Conservation (phyloP, 1,140 invertebrate genomes). For the Hydropsyche tenuis region DNA sequence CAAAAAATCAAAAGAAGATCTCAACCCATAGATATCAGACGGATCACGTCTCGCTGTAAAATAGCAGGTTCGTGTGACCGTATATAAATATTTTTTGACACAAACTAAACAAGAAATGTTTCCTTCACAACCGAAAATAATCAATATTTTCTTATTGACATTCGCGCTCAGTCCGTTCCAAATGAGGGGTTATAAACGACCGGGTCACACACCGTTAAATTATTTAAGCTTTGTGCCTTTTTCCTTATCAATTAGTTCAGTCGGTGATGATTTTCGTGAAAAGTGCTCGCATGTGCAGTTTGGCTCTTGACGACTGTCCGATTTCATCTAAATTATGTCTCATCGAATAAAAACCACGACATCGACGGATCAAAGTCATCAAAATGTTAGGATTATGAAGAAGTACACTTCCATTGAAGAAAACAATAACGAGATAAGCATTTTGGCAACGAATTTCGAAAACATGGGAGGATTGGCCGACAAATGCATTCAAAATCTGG, state of each 20-base stretch:
- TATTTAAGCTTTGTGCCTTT: not conserved
- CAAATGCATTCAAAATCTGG: slow-evolving; percentile 32
- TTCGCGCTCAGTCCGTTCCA: too few species aligned
- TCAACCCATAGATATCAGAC: too few species aligned
- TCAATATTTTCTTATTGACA: slow-evolving; percentile 32
- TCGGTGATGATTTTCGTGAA: too few species aligned
- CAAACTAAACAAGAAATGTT: slow-evolving; percentile 5
- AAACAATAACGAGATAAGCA: slow-evolving; percentile 61
- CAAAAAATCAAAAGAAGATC: too few species aligned
- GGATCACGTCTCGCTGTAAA: too few species aligned
- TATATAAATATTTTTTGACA: too few species aligned
- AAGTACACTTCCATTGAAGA: slow-evolving; percentile 52
- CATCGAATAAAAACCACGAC: not conserved
- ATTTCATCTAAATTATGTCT: too few species aligned
- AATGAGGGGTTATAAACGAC: not conserved
- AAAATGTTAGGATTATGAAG: not conserved
- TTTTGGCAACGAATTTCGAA: slow-evolving; percentile 56
- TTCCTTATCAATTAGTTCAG: slow-evolving; percentile 25
- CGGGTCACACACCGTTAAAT: not conserved
- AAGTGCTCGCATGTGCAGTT: too few species aligned
- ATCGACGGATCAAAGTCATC: not conserved
- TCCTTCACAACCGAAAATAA: slow-evolving; percentile 35
- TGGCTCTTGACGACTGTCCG: too few species aligned
- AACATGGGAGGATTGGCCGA: slow-evolving; percentile 58
- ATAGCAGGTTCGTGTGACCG: too few species aligned